These are phyloP conservation scores for Rhysida immarginata DNA, from an alignment of 1,140 invertebrate genomes.

Conservation along the genomic window DNA sequence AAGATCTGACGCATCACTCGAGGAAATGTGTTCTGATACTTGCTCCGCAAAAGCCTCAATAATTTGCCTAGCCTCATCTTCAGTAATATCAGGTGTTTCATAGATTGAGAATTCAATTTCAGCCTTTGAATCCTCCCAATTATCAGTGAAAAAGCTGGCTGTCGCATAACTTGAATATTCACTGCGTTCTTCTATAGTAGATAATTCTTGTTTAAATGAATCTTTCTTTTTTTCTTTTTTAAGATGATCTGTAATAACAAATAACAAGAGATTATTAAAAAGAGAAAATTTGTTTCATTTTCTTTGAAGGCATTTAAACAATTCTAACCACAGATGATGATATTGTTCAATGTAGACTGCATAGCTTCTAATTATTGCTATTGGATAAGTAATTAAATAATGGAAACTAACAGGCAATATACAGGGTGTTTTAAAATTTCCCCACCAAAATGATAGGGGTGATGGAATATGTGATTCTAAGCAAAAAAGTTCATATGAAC, in stretches of 20 bases:
- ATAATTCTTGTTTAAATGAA: slow-evolving; percentile 7
- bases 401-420: no score
- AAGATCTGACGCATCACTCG: slow-evolving; percentile 69
- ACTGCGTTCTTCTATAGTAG: slow-evolving; percentile 9
- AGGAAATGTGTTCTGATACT: slow-evolving; percentile 68
- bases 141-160: neutral
- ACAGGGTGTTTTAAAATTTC: no score
- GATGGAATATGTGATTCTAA: no score
- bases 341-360: no score
- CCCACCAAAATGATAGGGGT: no score
- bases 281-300: no score
- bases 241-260: slow-evolving; percentile 1
- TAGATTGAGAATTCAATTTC: slow-evolving; percentile 51
- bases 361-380: no score
- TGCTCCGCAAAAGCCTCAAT: slow-evolving; percentile 88
- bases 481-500: no score
- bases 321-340: no score
- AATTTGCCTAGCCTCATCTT: slow-evolving; percentile 77
- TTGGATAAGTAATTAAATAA: no score
- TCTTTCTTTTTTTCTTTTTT: slow-evolving; percentile 7
- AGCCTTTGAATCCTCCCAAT: slow-evolving; percentile 8
- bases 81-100: slow-evolving; percentile 77
- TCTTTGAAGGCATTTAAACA: no score
- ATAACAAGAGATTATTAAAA: neutral
- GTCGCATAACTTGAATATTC: slow-evolving; percentile 7